Conservation (phyloP, 2,113 vertebrate species). For the Prinia subflava region DNA sequence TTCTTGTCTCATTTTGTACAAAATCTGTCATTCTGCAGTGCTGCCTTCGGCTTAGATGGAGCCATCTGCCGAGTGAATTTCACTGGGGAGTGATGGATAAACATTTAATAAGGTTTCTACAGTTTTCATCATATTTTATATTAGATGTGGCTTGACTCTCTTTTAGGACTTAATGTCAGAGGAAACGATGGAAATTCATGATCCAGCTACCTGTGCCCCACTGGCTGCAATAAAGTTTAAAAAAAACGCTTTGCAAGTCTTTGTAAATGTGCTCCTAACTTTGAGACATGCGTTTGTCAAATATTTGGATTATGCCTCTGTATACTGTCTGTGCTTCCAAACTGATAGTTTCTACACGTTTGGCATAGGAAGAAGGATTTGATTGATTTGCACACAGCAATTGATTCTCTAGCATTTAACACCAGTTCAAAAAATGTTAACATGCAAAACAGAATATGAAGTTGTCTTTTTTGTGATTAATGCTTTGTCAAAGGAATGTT, state of each 20-base stretch:
- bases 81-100: background rate
- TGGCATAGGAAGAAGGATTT: conserved; percentile 5
- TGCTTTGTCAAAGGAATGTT: background rate
- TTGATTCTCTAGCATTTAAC: background rate
- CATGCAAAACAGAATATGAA: background rate
- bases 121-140: background rate
- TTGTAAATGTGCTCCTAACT: background rate
- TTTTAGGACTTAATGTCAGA: background rate
- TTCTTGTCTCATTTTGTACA: conserved; percentile 29
- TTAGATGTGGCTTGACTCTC: background rate
- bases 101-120: background rate
- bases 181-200: background rate
- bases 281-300: background rate
- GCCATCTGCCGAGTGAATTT: conserved; percentile 35
- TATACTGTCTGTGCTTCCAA: conserved; percentile 18
- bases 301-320: conserved; percentile 36
- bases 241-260: background rate
- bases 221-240: background rate
- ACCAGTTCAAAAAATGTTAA: conserved; percentile 16
- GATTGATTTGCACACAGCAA: background rate
- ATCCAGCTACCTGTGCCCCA: background rate
- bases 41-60: conserved; percentile 39
- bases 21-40: background rate
- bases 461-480: background rate
- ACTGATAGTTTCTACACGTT: conserved; percentile 1